Evolutionary conservation across 2,113 vertebrate genomes (phyloP), one percentile per base, ranked within the genome.

Genomic region (Aleadryas rufinucha): DNA sequence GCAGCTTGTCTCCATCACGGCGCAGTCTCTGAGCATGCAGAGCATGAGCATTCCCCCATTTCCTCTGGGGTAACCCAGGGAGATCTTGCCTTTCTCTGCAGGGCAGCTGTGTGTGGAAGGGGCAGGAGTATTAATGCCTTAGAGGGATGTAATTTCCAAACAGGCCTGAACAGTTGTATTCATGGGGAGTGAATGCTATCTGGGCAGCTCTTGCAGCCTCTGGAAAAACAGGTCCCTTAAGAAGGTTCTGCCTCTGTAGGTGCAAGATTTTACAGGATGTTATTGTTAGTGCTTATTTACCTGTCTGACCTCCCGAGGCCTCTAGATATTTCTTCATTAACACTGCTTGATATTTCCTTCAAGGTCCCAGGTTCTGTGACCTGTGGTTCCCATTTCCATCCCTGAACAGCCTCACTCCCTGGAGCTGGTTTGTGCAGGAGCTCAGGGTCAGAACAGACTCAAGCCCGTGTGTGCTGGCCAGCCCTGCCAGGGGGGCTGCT

Each of bases 181-280:
- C 20, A 19, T 4, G 6, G 23, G 20, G 24, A 60, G 16, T 47
- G n/a, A 53, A 35, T 83, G 41, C 30, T 28, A 21, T 65, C 15
- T 2, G 64, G 63, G 81, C 65, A 94, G 41, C 56, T 52, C 31
- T 65, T 50, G 37, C 27, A 53, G 21, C 24, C 61, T 89, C 27
- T 75, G 65, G 64, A 64, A 81, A 75, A 65, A 44, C 56, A 44
- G 33, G 16, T 68, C 54, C 37, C 60, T 77, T 69, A 45, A 44
- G 16, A 76, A 85, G 74, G 49, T 85, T 83, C 93, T 97, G 56
- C 91, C 84, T 94, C 95, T 47, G 13, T 82, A 94, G 79, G 82
- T 95, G 66, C 50, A 84, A 50, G 70, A 65, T 83, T 87, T 91
- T 87, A 37, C 45, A 77, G 70, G n/a, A 50, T 68, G 41, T 59